Percentiles rank a stretch among this genome's conserved stretches.
Evolutionary conservation across 1,140 invertebrate species (phyloP).

Genomic region (Pantala flavescens): DNA sequence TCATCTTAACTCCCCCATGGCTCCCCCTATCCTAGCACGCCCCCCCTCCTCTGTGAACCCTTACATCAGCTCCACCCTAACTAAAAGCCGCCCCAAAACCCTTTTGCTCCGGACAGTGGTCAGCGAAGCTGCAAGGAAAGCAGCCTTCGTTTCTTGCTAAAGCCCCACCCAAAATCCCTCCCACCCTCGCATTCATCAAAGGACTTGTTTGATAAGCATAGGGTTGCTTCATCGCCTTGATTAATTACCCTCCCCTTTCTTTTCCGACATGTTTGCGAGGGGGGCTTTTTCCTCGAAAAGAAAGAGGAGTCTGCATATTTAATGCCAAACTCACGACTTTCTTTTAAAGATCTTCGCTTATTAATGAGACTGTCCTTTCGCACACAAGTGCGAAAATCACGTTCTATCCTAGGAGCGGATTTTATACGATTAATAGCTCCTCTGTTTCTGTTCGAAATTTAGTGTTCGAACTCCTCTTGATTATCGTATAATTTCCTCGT

Average conservation of each 20-base stretch:
- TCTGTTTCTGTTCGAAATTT: no score
- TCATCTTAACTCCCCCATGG: neutral
- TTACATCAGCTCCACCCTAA: neutral
- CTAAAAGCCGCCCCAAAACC: neutral
- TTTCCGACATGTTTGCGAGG: no score
- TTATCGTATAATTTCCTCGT: no score
- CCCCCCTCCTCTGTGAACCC: neutral
- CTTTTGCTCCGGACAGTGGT: conserved; percentile 3
- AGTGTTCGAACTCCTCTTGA: no score
- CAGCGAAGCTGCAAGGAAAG: conserved; percentile 3
- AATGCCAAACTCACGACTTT: no score
- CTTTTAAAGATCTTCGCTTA: no score
- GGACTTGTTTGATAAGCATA: conserved; percentile 9
- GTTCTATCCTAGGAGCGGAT: no score
- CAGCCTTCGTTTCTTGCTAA: neutral
- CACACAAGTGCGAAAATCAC: no score
- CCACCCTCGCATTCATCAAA: conserved; percentile 3
- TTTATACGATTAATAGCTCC: no score
- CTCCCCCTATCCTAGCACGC: neutral
- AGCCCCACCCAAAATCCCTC: neutral
- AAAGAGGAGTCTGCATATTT: no score
- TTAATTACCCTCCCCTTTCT: neutral
- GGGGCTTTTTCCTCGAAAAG: no score
- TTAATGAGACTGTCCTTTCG: no score
- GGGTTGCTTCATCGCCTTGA: conserved; percentile 1